A percentile compares a stretch with the other conserved stretches of the same genome.
phyloP scores from a whole-genome alignment of 2,797 vertebrate species.

The Gorsachius magnificus region DNA sequence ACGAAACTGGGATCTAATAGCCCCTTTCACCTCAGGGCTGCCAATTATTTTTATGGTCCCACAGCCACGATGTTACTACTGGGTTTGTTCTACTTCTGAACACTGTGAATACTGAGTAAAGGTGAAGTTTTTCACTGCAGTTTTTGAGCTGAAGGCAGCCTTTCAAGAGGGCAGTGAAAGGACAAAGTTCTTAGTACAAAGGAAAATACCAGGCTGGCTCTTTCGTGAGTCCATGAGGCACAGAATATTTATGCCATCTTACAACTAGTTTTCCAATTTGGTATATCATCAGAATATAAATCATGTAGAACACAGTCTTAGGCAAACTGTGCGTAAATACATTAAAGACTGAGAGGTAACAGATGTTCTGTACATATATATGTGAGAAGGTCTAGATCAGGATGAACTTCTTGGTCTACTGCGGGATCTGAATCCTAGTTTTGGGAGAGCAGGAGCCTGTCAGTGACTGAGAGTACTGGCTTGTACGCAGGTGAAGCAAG shows the following conservation, averaged over 20 bases:
- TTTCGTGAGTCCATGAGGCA: not conserved
- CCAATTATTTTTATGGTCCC: not conserved
- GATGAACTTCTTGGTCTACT: not conserved
- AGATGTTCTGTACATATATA: not conserved
- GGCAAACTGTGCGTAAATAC: not conserved
- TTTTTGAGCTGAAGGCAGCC: not conserved
- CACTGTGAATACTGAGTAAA: not conserved
- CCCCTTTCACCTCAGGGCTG: not conserved
- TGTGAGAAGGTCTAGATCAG: fast-evolving
- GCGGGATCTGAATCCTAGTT: not conserved
- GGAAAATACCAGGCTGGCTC: not conserved
- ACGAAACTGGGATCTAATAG: not conserved
- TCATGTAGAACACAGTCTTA: not conserved
- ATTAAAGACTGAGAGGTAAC: not conserved
- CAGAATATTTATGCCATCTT: not conserved
- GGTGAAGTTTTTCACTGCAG: not conserved
- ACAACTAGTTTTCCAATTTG: not conserved
- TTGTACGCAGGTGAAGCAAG: not conserved
- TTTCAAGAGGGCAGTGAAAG: not conserved
- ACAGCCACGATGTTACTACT: not conserved
- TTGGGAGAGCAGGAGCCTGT: not conserved
- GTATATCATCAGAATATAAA: not conserved
- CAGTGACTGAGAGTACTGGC: not conserved
- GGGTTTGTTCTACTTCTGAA: not conserved
- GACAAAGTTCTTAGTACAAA: not conserved